phyloP scores from a whole-genome alignment of 1,140 invertebrate species.

The Eurosta solidaginis region DNA sequence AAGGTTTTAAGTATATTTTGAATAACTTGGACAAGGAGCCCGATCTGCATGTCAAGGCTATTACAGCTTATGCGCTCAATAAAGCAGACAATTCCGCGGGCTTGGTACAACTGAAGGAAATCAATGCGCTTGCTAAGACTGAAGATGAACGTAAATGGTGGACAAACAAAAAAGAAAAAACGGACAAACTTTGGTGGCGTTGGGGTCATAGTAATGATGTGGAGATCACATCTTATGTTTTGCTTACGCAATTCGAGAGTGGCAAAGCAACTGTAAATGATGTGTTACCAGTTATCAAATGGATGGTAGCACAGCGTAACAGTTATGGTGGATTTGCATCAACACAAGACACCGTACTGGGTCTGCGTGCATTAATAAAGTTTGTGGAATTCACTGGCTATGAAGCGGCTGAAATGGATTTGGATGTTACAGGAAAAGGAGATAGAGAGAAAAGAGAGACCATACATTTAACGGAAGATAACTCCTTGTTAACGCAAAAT shows the following conservation, averaged over 20 bases:
- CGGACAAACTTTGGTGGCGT: constrained; percentile 44
- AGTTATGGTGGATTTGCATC: constrained; percentile 74
- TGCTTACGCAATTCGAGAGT: constrained; percentile 67
- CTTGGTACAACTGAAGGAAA: neutral
- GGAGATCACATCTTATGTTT: constrained; percentile 75
- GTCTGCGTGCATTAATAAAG: constrained; percentile 66
- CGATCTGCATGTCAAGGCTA: constrained; percentile 17
- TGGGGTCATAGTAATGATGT: constrained; percentile 67
- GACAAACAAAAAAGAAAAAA: constrained; percentile 32
- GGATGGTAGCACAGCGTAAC: constrained; percentile 75
- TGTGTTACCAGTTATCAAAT: constrained; percentile 64
- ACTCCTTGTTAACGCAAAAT: constrained; percentile 55
- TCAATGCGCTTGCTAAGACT: neutral
- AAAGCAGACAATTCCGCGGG: neutral
- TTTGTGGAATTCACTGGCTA: constrained; percentile 56
- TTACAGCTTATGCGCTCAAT: constrained; percentile 5
- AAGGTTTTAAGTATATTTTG: constrained; percentile 23
- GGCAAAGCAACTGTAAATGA: constrained; percentile 60
- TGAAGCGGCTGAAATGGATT: neutral
- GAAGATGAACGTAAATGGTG: constrained; percentile 28
- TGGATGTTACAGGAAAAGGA: neutral
- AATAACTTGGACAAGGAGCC: neutral
- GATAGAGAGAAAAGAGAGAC: constrained; percentile 38
- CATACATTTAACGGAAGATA: constrained; percentile 50
- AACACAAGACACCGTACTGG: constrained; percentile 70